Conservation (phyloP, 1,140 invertebrate genomes). For the Macrobrachium rosenbergii region DNA sequence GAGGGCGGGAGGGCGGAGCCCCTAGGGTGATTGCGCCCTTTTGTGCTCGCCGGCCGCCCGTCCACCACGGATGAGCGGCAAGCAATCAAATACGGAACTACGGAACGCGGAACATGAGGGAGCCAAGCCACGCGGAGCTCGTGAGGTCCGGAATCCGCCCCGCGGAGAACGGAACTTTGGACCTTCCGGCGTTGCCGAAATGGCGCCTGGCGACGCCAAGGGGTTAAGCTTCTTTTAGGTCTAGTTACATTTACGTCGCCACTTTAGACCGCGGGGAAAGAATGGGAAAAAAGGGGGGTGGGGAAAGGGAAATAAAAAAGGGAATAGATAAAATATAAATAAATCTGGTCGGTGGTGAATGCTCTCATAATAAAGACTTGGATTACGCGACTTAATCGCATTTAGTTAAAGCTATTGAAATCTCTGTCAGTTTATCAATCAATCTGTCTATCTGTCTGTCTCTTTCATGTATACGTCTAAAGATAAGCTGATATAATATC, state of each 20-base stretch:
- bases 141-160: too few species aligned
- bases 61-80: neutral
- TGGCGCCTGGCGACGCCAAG: neutral
- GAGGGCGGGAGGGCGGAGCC: neutral
- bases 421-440: neutral
- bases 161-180: too few species aligned
- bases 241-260: slow-evolving; percentile 24
- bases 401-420: neutral
- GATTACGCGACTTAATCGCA: too few species aligned
- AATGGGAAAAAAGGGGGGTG: too few species aligned
- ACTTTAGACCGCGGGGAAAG: neutral
- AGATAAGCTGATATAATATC: neutral
- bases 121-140: neutral
- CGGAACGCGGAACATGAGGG: neutral
- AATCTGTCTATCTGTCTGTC: too few species aligned
- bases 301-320: neutral
- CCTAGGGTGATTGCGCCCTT: neutral
- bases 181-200: neutral
- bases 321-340: too few species aligned
- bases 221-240: slow-evolving; percentile 1
- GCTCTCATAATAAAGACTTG: too few species aligned
- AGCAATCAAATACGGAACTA: slow-evolving; percentile 18
- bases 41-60: neutral
- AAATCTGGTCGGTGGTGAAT: too few species aligned
- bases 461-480: too few species aligned